Base-by-base conservation (phyloP, 2,888 invertebrate species). In the Amphipyra tragopoginis region DNA sequence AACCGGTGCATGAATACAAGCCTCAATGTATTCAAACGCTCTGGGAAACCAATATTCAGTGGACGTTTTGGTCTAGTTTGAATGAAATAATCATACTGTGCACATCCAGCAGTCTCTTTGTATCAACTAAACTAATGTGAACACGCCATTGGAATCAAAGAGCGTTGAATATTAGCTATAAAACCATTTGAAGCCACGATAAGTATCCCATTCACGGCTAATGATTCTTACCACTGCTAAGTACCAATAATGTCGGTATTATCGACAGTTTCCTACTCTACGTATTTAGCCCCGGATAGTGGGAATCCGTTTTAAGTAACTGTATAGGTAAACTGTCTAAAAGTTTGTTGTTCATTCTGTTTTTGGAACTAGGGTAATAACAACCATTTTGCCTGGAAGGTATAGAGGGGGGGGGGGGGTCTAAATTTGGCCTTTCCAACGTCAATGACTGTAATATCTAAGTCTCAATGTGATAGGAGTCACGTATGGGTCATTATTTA, bases 231-330 rank as follows among this genome's bases (percentile, higher is more conserved):
- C 44, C 44, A 48, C 49, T 53, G 29, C 34, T 67, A 58, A 68
- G 48, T 50, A 72, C 40, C 44, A 53, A 44, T 58, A 66, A 66
- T 72, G 59, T 69, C 52, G 59, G 66, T 72, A 67, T 49, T 72
- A 73, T 67, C 69, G 68, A 69, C 69, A 60, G 38, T 58, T 53
- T 26, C 42, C 36, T 29, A 43, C 15, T 50, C 43, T 33, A 10
- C 10, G 39, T 15, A 36, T 51, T 33, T 51, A 51, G 10, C 34
- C 10, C 8, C 14, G 9, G 15, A 50, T 48, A 65, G 33, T 72
- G 7, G 47, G 7, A 65, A 67, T 66, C 1, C 65, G 57, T 57
- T 51, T 29, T 47, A 47, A 47, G 38, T 39, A 36, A 8, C 39
- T 42, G n/a, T n/a, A n/a, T n/a, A n/a, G n/a, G n/a, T n/a, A 34